Conservation (phyloP, 1,140 invertebrate genomes). For the Meteorus sp. region DNA sequence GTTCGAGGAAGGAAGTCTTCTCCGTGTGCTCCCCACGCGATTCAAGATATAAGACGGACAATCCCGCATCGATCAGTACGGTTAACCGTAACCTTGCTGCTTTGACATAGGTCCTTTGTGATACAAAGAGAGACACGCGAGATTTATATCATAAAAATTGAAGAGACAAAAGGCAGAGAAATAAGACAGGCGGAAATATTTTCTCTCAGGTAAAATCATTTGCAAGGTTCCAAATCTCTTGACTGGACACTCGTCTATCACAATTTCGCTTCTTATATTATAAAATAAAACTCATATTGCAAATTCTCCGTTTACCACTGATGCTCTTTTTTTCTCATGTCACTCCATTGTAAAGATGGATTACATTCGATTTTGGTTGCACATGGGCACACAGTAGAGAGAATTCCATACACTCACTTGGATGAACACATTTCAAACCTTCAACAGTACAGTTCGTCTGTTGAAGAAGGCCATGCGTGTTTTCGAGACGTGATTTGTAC, state of each 20-base stretch:
- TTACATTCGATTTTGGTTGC: too few species aligned
- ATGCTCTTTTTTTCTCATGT: too few species aligned
- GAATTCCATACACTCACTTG: too few species aligned
- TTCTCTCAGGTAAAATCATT: background rate
- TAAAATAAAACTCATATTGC: too few species aligned
- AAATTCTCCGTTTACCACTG: too few species aligned
- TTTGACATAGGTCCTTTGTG: background rate
- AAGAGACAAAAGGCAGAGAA: background rate
- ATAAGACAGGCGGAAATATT: background rate
- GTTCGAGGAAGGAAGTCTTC: slow-evolving; percentile 24
- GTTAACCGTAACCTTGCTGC: slow-evolving; percentile 25
- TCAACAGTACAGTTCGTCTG: too few species aligned
- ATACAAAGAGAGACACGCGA: background rate
- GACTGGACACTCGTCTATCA: too few species aligned
- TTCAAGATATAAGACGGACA: background rate
- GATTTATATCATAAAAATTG: background rate
- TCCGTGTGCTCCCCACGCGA: background rate
- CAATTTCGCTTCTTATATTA: too few species aligned
- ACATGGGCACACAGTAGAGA: too few species aligned
- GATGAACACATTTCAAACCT: too few species aligned
- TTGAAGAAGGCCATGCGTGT: background rate
- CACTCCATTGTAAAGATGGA: too few species aligned
- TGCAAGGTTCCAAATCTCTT: too few species aligned
- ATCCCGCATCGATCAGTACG: slow-evolving; percentile 23
- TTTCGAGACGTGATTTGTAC: background rate